A percentile compares a stretch with the other conserved stretches of the same genome.
These are phyloP conservation scores for Pteromalus puparum DNA, from an alignment of 1,140 invertebrate species.

Conservation along the genomic window DNA sequence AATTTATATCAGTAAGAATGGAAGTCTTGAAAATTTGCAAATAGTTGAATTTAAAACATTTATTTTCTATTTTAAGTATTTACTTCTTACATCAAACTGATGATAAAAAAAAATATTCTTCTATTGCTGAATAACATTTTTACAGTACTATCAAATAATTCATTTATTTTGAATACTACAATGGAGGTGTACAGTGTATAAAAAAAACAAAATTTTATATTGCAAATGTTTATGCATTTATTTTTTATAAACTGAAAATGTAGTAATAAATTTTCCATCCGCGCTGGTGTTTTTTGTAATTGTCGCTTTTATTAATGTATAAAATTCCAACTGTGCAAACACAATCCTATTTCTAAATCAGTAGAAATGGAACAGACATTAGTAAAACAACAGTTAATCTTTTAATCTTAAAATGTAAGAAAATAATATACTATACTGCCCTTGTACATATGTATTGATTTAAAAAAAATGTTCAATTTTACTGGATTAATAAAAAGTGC, in stretches of 20 bases:
- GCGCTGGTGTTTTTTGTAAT: slow-evolving; percentile 25
- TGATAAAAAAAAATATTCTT: background rate
- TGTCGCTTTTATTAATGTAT: slow-evolving; percentile 29
- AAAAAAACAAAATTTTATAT: slow-evolving; percentile 48
- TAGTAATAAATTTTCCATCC: slow-evolving; percentile 53
- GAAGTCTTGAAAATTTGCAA: background rate
- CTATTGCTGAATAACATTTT: background rate
- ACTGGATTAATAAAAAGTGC: background rate
- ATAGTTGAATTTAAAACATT: slow-evolving; percentile 5
- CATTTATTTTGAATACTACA: background rate
- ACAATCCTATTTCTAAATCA: slow-evolving; percentile 4
- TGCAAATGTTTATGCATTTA: slow-evolving; percentile 56
- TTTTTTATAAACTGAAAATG: slow-evolving; percentile 61
- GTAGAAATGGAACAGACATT: slow-evolving; percentile 44
- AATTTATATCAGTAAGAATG: slow-evolving; percentile 30
- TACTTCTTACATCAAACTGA: background rate
- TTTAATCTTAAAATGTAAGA: background rate
- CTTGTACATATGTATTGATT: too few relatives aligned
- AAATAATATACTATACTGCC: background rate
- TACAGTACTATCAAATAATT: background rate
- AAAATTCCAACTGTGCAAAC: slow-evolving; percentile 17
- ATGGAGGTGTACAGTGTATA: slow-evolving; percentile 5
- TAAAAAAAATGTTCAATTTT: background rate
- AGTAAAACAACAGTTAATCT: background rate
- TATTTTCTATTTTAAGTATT: slow-evolving; percentile 30